Conservation (phyloP, 1,140 invertebrate genomes). For the Oscheius sp. region DNA sequence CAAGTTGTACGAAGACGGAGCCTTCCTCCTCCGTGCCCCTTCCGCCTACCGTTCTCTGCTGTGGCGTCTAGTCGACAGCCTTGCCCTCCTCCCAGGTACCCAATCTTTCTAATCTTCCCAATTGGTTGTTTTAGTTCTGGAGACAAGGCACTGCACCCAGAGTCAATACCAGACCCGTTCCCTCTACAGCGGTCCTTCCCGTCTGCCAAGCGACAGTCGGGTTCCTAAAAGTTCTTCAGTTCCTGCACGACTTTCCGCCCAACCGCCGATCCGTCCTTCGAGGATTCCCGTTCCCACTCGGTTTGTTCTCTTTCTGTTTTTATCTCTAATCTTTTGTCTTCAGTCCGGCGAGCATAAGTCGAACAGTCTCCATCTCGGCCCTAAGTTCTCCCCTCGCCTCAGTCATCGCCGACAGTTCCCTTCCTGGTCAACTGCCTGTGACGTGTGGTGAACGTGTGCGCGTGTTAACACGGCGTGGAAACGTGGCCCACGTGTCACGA, state of each 20-base stretch:
- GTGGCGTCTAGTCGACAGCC: slow-evolving; percentile 53
- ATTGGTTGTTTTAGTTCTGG: slow-evolving; percentile 17
- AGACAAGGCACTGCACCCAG: neutral
- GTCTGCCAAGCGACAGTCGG: slow-evolving; percentile 50
- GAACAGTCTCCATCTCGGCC: neutral
- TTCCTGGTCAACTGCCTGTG: slow-evolving; percentile 38
- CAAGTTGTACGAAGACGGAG: slow-evolving; percentile 45
- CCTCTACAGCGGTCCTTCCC: slow-evolving; percentile 25
- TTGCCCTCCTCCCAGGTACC: slow-evolving; percentile 57
- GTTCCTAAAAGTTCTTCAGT: slow-evolving; percentile 58
- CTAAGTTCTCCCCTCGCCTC: slow-evolving; percentile 14
- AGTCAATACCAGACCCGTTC: slow-evolving; percentile 4
- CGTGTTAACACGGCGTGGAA: slow-evolving; percentile 44
- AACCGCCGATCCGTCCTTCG: neutral
- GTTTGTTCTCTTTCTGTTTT: neutral
- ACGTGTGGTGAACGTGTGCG: slow-evolving; percentile 45
- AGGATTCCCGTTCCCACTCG: slow-evolving; percentile 16
- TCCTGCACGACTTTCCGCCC: slow-evolving; percentile 40
- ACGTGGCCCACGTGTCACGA: slow-evolving; percentile 44
- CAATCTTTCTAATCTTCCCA: neutral
- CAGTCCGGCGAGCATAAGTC: neutral
- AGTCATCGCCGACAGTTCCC: slow-evolving; percentile 6
- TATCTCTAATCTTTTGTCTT: neutral
- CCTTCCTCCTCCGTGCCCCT: slow-evolving; percentile 52
- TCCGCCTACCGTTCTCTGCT: slow-evolving; percentile 55